Conservation (phyloP, 2,888 invertebrate species). For the Bugula neritina region DNA sequence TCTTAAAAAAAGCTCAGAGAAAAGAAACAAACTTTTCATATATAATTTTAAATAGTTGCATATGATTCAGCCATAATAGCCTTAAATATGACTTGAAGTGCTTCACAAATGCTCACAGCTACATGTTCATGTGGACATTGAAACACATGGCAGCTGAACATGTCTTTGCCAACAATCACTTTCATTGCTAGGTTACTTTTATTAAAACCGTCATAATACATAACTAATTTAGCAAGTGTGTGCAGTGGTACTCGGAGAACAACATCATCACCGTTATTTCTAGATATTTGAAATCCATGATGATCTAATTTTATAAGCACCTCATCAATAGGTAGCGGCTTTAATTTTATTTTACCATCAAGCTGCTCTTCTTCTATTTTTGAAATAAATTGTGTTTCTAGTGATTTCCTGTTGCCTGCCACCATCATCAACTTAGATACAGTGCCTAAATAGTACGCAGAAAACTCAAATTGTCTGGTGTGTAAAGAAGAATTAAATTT, state of each 20-base stretch:
- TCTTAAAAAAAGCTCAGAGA: too few relatives aligned
- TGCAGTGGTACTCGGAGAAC: slow-evolving; percentile 24
- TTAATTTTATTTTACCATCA: slow-evolving; percentile 2
- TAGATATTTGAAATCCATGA: slow-evolving; percentile 2
- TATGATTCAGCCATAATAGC: slow-evolving; percentile 17
- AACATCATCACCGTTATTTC: slow-evolving; percentile 12
- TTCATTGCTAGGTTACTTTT: slow-evolving; percentile 25
- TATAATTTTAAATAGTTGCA: background rate
- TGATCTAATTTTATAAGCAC: background rate
- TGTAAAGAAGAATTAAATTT: background rate
- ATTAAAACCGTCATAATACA: slow-evolving; percentile 25
- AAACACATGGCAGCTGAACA: slow-evolving; percentile 27
- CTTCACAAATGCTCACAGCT: slow-evolving; percentile 23
- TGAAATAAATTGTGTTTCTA: background rate
- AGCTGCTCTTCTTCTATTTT: slow-evolving; percentile 23
- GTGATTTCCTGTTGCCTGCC: background rate
- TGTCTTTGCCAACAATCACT: slow-evolving; percentile 26
- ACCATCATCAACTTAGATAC: slow-evolving; percentile 13
- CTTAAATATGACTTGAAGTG: slow-evolving; percentile 19
- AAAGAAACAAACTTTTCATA: too few relatives aligned
- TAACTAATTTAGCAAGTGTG: slow-evolving; percentile 25
- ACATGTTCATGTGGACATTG: slow-evolving; percentile 4
- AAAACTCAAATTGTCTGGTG: background rate
- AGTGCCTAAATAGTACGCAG: slow-evolving; percentile 1
- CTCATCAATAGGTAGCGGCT: background rate